A percentile compares a stretch with the other conserved stretches of the same genome.
These are phyloP conservation scores for Rotaria socialis DNA, from an alignment of 2,888 invertebrate species.

Conservation along the genomic window DNA sequence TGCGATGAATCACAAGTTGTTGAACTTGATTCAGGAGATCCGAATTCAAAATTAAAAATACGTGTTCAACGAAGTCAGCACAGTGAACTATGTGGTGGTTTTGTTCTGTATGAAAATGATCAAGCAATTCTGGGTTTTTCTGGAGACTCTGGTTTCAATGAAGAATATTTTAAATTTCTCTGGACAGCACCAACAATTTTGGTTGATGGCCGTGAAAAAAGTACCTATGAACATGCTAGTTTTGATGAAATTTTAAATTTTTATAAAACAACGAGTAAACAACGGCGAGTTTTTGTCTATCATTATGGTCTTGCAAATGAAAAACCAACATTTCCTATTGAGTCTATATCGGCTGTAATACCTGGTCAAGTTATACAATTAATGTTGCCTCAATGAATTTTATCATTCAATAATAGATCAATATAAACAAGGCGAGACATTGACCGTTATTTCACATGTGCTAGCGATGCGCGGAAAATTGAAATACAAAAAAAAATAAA, in stretches of 20 bases:
- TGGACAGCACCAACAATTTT: not conserved
- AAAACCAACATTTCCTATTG: not conserved
- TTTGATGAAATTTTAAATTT: conserved; percentile 16
- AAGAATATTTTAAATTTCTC: not conserved
- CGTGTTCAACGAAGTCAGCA: not conserved
- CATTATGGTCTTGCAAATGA: conserved; percentile 17
- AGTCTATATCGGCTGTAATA: not conserved
- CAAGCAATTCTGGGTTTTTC: conserved; percentile 5
- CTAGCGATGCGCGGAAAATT: too few species aligned
- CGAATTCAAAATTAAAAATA: not conserved
- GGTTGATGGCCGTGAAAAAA: not conserved
- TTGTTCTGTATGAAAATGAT: not conserved
- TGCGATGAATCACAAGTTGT: not conserved
- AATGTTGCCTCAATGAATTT: not conserved
- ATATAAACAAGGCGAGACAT: too few species aligned
- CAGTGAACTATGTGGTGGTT: conserved; percentile 24
- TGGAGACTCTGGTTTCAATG: not conserved
- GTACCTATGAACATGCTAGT: conserved; percentile 1
- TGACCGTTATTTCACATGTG: too few species aligned
- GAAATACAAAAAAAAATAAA: too few species aligned
- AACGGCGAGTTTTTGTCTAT: not conserved
- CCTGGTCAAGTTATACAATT: conserved; percentile 3
- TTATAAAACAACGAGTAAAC: not conserved
- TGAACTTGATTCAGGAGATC: not conserved
- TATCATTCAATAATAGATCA: not conserved